Conservation (phyloP, 2,797 vertebrate species). For the Sciurus carolinensis region DNA sequence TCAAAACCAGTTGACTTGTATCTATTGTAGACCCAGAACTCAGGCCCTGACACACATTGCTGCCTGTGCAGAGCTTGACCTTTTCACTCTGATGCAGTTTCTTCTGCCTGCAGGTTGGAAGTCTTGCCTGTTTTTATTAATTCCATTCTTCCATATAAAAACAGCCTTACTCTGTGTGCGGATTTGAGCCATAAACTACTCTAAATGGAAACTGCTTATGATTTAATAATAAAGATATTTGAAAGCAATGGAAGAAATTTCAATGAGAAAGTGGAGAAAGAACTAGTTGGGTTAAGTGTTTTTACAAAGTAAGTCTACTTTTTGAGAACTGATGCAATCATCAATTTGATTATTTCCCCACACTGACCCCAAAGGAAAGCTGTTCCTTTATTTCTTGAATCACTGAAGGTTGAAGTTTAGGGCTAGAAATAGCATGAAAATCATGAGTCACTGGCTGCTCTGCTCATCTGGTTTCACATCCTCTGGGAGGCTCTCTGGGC, state of each 20-base stretch:
- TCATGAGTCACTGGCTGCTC: neutral
- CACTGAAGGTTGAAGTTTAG: neutral
- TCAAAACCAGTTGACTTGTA: neutral
- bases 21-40: neutral
- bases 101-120: slow-evolving; percentile 90
- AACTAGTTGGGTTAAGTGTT: slow-evolving; percentile 93
- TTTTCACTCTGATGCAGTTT: neutral
- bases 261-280: slow-evolving; percentile 90
- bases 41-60: neutral
- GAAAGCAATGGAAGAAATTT: slow-evolving; percentile 87
- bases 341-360: too few relatives aligned
- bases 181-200: slow-evolving; percentile 95
- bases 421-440: neutral
- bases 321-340: neutral
- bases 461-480: neutral
- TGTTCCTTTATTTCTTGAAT: neutral
- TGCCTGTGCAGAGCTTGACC: neutral
- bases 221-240: slow-evolving; percentile 90
- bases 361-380: neutral
- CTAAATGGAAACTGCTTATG: slow-evolving; percentile 93
- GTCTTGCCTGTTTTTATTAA: slow-evolving; percentile 93
- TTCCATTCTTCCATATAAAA: slow-evolving; percentile 94
- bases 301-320: slow-evolving; percentile 93
- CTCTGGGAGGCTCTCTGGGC: neutral
- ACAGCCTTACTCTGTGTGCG: slow-evolving; percentile 93